These are phyloP conservation scores for Sternarchorhynchus goeldii DNA, from an alignment of 2,797 vertebrate genomes.

Conservation along the genomic window DNA sequence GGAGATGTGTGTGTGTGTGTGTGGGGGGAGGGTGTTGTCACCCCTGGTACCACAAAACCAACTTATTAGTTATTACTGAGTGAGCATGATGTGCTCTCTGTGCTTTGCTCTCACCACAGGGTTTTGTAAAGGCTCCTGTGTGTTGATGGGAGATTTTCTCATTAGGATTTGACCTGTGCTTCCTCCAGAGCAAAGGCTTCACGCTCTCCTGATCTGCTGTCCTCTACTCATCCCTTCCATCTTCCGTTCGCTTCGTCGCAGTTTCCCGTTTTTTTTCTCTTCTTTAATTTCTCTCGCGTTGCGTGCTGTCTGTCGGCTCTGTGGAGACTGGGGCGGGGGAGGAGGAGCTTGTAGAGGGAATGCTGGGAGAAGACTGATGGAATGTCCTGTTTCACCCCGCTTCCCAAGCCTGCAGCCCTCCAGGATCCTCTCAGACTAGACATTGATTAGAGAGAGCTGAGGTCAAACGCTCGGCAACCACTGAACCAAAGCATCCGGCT, in stretches of 20 bases:
- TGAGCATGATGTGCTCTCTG: background rate
- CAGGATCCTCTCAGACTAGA: constrained; percentile 8
- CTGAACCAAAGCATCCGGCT: constrained; percentile 45
- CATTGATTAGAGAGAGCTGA: constrained; percentile 46
- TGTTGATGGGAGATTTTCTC: constrained; percentile 51
- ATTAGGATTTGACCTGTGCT: constrained; percentile 16
- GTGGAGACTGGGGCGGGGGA: too few species aligned
- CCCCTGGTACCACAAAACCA: constrained; percentile 20
- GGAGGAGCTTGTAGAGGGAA: too few species aligned
- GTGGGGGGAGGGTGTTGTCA: constrained; percentile 1
- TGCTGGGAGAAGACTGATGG: background rate
- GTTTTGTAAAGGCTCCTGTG: constrained; percentile 38
- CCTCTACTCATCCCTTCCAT: constrained; percentile 25
- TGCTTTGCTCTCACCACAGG: too few species aligned
- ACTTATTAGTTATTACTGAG: constrained; percentile 23
- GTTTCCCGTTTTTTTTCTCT: background rate
- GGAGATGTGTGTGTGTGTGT: too few species aligned
- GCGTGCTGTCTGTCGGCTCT: too few species aligned
- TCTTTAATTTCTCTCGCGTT: background rate
- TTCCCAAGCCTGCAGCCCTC: constrained; percentile 1
- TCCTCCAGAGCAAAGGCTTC: background rate
- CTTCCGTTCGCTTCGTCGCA: too few species aligned
- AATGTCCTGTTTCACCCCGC: background rate
- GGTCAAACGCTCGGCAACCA: constrained; percentile 43
- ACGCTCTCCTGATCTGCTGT: constrained; percentile 46